phyloP scores from a whole-genome alignment of 1,140 invertebrate species.

The Aporrectodea caliginosa region DNA sequence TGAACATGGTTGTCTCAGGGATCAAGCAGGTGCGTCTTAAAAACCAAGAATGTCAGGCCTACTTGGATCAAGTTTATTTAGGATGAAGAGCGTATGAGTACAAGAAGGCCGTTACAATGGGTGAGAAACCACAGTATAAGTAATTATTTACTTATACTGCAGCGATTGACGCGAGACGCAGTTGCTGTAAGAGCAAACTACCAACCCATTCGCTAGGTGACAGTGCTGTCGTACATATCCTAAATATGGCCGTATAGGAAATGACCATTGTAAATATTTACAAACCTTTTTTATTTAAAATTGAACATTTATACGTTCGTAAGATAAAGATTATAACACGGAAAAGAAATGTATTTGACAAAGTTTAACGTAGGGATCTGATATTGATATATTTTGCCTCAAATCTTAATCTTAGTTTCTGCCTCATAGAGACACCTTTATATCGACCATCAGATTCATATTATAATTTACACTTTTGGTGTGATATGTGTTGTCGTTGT shows the following conservation, averaged over 20 bases:
- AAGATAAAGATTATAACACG: neutral
- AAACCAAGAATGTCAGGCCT: too few species aligned
- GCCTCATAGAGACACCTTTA: neutral
- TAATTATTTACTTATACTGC: neutral
- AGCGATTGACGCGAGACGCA: neutral
- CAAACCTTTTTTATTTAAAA: neutral
- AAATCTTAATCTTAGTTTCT: neutral
- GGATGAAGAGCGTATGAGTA: neutral
- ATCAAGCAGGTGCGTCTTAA: too few species aligned
- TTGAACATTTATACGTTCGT: neutral
- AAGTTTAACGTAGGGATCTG: neutral
- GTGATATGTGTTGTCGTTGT: neutral
- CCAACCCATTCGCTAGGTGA: neutral
- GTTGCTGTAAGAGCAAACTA: neutral
- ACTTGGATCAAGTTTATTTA: too few species aligned
- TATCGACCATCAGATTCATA: neutral
- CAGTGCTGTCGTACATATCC: neutral
- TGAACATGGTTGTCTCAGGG: too few species aligned
- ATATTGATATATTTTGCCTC: neutral
- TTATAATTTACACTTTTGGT: neutral
- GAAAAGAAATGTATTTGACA: neutral
- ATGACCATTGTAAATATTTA: neutral
- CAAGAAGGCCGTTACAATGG: neutral
- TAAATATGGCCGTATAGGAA: neutral
- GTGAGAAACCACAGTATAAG: neutral